A percentile compares a stretch with the other conserved stretches of the same genome.
phyloP scores from a whole-genome alignment of 2,888 invertebrate species.

The Carpatolechia fugitivella region DNA sequence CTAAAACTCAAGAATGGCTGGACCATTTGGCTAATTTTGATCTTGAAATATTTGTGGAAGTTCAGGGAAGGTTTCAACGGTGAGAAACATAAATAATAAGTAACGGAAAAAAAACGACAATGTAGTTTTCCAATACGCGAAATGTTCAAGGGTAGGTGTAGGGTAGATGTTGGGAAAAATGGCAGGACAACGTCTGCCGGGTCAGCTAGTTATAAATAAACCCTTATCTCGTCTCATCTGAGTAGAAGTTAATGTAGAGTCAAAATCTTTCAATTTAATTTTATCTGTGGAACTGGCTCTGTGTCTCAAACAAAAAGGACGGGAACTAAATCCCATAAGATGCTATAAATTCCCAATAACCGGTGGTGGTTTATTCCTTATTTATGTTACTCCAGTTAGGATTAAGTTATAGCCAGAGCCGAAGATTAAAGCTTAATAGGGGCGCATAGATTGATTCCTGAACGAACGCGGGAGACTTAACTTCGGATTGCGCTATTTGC shows the following conservation, averaged over 20 bases:
- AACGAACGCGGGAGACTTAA: slow-evolving; percentile 59
- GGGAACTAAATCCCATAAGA: slow-evolving; percentile 44
- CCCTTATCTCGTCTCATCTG: too few relatives aligned
- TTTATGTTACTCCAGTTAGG: slow-evolving; percentile 73
- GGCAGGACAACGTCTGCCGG: too few relatives aligned
- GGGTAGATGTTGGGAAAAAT: too few relatives aligned
- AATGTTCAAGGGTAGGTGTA: too few relatives aligned
- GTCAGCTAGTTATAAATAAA: too few relatives aligned
- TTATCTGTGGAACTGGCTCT: not conserved
- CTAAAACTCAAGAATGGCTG: too few relatives aligned
- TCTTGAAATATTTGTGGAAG: too few relatives aligned
- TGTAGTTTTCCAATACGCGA: too few relatives aligned
- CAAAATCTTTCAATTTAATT: not conserved
- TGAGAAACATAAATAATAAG: too few relatives aligned
- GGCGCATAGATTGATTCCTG: slow-evolving; percentile 75
- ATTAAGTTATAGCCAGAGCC: slow-evolving; percentile 76
- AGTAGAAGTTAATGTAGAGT: not conserved
- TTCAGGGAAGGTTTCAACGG: too few relatives aligned
- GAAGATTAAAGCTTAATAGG: slow-evolving; percentile 76
- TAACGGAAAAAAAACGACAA: too few relatives aligned
- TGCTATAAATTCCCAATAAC: slow-evolving; percentile 52
- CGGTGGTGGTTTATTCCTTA: slow-evolving; percentile 76
- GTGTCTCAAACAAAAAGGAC: slow-evolving; percentile 24
- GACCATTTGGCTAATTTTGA: too few relatives aligned
- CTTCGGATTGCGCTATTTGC: slow-evolving; percentile 45